phyloP scores from a whole-genome alignment of 2,113 vertebrate species.

The Corythornis madagascariensis region DNA sequence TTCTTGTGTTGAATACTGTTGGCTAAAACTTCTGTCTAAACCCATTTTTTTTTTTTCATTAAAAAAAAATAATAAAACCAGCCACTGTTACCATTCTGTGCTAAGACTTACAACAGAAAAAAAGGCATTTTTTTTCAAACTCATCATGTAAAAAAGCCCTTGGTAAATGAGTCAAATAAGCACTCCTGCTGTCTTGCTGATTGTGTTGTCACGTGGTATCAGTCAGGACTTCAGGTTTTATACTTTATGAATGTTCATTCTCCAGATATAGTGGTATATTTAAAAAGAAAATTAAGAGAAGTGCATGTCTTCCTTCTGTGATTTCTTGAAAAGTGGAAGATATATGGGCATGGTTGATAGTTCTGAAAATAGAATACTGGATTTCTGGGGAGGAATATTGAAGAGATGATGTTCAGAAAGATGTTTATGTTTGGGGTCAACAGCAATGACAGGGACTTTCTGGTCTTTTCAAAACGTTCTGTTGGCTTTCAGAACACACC shows the following conservation, averaged over 20 bases:
- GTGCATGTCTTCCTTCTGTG: too few species aligned
- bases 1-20: too few species aligned
- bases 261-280: too few species aligned
- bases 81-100: not conserved
- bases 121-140: not conserved
- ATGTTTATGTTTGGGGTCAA: not conserved
- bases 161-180: not conserved
- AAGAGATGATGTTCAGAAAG: not conserved
- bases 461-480: not conserved
- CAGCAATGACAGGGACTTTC: not conserved
- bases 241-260: too few species aligned
- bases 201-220: too few species aligned
- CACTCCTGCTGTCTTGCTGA: too few species aligned
- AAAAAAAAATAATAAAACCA: not conserved
- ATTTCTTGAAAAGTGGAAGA: too few species aligned
- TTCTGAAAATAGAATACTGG: not conserved
- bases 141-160: not conserved
- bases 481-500: not conserved
- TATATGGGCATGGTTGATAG: too few species aligned
- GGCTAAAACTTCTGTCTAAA: not conserved
- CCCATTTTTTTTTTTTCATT: not conserved
- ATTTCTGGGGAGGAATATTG: not conserved
- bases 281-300: too few species aligned
- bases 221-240: too few species aligned
- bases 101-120: not conserved